Conservation (phyloP, 2,888 invertebrate genomes). For the Zaprionus obscuricornis region DNA sequence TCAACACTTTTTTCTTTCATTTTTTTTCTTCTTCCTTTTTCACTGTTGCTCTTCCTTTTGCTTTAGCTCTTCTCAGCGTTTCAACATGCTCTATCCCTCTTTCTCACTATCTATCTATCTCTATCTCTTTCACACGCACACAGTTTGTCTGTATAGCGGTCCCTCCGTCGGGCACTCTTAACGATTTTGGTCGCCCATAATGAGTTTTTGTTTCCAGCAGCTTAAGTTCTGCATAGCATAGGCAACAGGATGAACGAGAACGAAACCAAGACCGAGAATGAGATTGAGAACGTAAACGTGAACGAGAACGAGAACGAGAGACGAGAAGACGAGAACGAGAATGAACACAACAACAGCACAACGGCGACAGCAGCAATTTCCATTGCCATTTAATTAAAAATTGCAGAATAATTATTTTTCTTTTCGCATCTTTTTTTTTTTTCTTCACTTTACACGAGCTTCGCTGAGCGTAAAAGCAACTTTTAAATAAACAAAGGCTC, state of each 20-base stretch:
- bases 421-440: constrained; percentile 48
- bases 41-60: no score
- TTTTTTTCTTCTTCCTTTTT: not conserved
- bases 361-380: constrained; percentile 55
- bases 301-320: no score
- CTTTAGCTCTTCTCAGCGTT: not conserved
- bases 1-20: constrained; percentile 34
- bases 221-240: constrained; percentile 62
- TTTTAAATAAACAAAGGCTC: constrained; percentile 64
- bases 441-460: constrained; percentile 27
- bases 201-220: constrained; percentile 76
- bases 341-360: constrained; percentile 35
- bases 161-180: constrained; percentile 35
- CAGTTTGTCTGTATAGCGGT: no score
- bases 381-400: constrained; percentile 78
- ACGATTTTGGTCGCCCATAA: constrained; percentile 72
- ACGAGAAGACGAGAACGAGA: constrained; percentile 28
- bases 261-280: no score
- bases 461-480: constrained; percentile 17
- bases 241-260: constrained; percentile 22
- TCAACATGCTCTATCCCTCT: no score
- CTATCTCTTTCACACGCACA: no score
- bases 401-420: constrained; percentile 78
- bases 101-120: no score
- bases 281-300: no score